These are phyloP conservation scores for Chionis minor DNA, from an alignment of 2,113 vertebrate species.

Conservation along the genomic window DNA sequence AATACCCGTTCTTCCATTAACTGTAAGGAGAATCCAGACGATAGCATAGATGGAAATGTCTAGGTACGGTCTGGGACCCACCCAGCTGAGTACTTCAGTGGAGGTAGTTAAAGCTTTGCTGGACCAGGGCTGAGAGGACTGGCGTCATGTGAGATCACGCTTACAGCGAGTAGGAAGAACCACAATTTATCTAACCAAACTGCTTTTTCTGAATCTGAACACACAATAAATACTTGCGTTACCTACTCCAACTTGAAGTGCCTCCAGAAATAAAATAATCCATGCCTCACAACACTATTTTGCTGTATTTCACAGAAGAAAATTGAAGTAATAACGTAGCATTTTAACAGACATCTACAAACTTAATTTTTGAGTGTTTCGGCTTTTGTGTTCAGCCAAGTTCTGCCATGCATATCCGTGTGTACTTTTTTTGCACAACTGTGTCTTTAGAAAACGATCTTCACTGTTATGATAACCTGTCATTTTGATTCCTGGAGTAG, in stretches of 20 bases:
- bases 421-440: not conserved
- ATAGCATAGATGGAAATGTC: not conserved
- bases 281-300: not conserved
- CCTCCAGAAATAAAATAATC: not conserved
- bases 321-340: not conserved
- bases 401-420: not conserved
- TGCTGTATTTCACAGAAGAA: not conserved
- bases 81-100: not conserved
- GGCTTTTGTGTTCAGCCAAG: not conserved
- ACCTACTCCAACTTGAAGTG: not conserved
- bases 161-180: not conserved
- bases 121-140: not conserved
- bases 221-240: not conserved
- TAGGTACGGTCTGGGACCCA: accelerated
- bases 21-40: not conserved
- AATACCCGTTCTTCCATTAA: not conserved
- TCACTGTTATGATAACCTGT: not conserved
- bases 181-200: not conserved
- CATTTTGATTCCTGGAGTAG: not conserved
- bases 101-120: not conserved
- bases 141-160: not conserved
- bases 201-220: not conserved
- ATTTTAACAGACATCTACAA: not conserved
- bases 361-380: not conserved
- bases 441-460: not conserved